These are phyloP conservation scores for Synanthedon vespiformis DNA, from an alignment of 2,888 invertebrate genomes.

Conservation along the genomic window DNA sequence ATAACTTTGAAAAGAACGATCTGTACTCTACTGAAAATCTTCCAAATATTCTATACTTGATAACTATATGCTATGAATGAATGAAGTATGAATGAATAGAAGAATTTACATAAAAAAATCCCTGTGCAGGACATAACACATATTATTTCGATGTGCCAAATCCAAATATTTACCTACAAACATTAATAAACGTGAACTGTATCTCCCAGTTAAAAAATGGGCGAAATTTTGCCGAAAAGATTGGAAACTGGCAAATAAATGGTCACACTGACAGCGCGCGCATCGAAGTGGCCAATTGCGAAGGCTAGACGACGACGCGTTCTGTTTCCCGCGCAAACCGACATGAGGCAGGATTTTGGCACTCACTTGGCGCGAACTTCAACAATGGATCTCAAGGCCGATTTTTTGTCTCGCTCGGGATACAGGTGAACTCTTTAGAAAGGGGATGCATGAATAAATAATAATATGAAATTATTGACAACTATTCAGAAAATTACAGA, in stretches of 20 bases:
- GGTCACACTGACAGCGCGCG: slow-evolving; percentile 1
- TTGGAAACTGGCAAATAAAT: not conserved
- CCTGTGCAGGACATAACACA: too few species aligned
- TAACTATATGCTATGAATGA: too few species aligned
- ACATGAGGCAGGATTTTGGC: slow-evolving; percentile 54
- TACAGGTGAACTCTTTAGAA: slow-evolving; percentile 53
- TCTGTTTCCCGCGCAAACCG: slow-evolving; percentile 52
- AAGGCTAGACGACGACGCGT: not conserved
- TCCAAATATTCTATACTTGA: too few species aligned
- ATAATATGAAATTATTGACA: not conserved
- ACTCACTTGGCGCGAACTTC: slow-evolving; percentile 62
- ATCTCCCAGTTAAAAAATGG: too few species aligned
- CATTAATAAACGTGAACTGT: too few species aligned
- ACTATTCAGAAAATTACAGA: not conserved
- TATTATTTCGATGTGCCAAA: too few species aligned
- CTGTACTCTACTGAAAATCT: too few species aligned
- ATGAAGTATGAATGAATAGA: too few species aligned
- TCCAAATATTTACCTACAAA: too few species aligned
- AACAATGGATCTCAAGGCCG: slow-evolving; percentile 61
- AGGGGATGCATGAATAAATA: slow-evolving; percentile 24
- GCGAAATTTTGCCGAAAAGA: too few species aligned
- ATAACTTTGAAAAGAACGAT: too few species aligned
- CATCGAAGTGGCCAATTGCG: not conserved
- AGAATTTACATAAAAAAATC: too few species aligned
- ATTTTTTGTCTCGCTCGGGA: slow-evolving; percentile 47